Conservation (phyloP, 2,113 vertebrate species). For the Oreochromis aureus region DNA sequence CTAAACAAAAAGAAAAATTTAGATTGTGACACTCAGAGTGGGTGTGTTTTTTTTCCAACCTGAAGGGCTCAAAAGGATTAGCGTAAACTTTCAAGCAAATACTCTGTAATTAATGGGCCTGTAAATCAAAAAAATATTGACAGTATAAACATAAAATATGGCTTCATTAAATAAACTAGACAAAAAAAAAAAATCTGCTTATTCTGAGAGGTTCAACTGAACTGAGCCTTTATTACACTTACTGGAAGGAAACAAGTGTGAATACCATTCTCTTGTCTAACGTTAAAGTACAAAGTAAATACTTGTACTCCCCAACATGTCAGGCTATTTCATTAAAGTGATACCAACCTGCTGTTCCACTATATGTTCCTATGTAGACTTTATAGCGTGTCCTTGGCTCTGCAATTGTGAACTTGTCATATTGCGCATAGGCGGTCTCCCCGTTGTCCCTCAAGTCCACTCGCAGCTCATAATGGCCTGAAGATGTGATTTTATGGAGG, state of each 20-base stretch:
- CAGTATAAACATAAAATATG: not conserved
- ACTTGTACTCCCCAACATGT: not conserved
- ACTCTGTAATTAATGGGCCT: not conserved
- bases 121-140: not conserved
- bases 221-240: not conserved
- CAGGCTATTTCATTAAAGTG: not conserved
- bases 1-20: not conserved
- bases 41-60: not conserved
- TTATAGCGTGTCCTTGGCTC: conserved; percentile 83
- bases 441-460: conserved; percentile 83
- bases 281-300: not conserved
- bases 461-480: conserved; percentile 85
- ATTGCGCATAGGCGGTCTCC: conserved; percentile 79
- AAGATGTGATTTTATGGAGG: conserved; percentile 86
- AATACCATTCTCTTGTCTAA: not conserved
- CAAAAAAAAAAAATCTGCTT: not conserved
- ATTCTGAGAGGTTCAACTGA: not conserved
- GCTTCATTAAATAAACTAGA: not conserved
- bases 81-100: not conserved
- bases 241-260: not conserved
- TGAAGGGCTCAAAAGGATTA: not conserved
- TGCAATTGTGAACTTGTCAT: conserved; percentile 79
- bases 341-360: conserved; percentile 84
- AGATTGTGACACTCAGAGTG: not conserved
- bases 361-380: conserved; percentile 82